Conservation (phyloP, 1,140 invertebrate genomes). For the Drosophila tsacasi region DNA sequence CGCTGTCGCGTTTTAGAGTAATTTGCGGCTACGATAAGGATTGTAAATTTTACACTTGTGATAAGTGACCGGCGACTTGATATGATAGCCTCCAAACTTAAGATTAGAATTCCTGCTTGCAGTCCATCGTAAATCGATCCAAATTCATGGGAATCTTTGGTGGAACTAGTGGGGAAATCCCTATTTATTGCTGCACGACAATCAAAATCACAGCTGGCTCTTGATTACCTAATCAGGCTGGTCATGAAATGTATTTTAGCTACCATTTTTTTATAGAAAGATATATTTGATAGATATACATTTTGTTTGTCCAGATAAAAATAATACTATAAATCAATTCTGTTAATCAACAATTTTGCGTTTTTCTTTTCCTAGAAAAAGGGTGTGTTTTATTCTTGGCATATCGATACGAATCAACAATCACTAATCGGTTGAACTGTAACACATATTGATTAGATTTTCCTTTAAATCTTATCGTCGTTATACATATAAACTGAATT, state of each 20-base stretch:
- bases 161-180: constrained; percentile 15
- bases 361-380: not conserved
- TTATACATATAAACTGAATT: not conserved
- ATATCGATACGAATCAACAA: not conserved
- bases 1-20: constrained; percentile 28
- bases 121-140: constrained; percentile 34
- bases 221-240: no score
- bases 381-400: not conserved
- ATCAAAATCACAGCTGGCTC: constrained; percentile 16
- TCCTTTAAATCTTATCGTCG: constrained; percentile 11
- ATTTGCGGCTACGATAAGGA: constrained; percentile 52
- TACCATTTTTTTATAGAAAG: no score
- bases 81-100: constrained; percentile 29
- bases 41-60: constrained; percentile 52
- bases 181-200: constrained; percentile 7
- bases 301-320: not conserved
- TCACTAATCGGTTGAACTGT: not conserved
- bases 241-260: no score
- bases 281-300: no score
- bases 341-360: no score
- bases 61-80: constrained; percentile 49
- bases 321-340: not conserved
- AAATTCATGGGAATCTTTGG: constrained; percentile 11
- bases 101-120: constrained; percentile 20
- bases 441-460: constrained; percentile 4